These are phyloP conservation scores for Bos javanicus DNA, from an alignment of 2,113 vertebrate species.

Conservation along the genomic window DNA sequence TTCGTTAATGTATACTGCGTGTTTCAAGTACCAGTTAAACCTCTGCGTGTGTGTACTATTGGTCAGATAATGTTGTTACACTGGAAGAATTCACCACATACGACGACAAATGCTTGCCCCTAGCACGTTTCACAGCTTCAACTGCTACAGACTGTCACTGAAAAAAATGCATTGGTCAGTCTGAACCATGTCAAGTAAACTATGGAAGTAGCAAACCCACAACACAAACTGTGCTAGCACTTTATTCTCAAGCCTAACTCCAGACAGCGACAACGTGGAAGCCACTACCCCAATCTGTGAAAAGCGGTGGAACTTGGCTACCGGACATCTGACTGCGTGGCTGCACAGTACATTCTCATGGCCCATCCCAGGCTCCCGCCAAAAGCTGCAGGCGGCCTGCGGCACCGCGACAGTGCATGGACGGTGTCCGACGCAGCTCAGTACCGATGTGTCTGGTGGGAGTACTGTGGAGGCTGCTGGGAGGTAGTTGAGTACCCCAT, in stretches of 20 bases:
- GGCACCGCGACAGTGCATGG: slow-evolving; percentile 80
- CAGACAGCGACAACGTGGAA: slow-evolving; percentile 74
- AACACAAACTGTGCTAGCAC: slow-evolving; percentile 88
- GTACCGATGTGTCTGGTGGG: slow-evolving; percentile 98
- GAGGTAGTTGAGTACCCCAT: slow-evolving; percentile 99
- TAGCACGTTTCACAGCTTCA: slow-evolving; percentile 89
- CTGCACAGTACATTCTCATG: slow-evolving; percentile 84
- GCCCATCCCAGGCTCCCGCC: slow-evolving; percentile 79
- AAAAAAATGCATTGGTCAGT: slow-evolving; percentile 83
- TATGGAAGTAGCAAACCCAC: slow-evolving; percentile 89
- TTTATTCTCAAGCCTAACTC: slow-evolving; percentile 86
- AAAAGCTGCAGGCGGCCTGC: slow-evolving; percentile 78
- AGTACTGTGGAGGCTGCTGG: slow-evolving; percentile 99
- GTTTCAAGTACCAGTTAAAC: slow-evolving; percentile 87
- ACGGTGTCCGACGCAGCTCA: slow-evolving; percentile 83
- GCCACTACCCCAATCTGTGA: slow-evolving; percentile 78
- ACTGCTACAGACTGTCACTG: slow-evolving; percentile 87
- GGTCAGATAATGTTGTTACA: slow-evolving; percentile 84
- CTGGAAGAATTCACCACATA: slow-evolving; percentile 85
- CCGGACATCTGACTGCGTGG: slow-evolving; percentile 79
- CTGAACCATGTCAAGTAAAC: slow-evolving; percentile 90
- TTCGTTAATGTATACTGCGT: slow-evolving; percentile 79
- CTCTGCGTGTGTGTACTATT: slow-evolving; percentile 76
- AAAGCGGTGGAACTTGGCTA: slow-evolving; percentile 80
- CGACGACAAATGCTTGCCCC: slow-evolving; percentile 85